Percentiles rank a stretch among this genome's conserved stretches.
Evolutionary conservation across 1,140 invertebrate species (phyloP).

Genomic region (Probaryconus sp.): DNA sequence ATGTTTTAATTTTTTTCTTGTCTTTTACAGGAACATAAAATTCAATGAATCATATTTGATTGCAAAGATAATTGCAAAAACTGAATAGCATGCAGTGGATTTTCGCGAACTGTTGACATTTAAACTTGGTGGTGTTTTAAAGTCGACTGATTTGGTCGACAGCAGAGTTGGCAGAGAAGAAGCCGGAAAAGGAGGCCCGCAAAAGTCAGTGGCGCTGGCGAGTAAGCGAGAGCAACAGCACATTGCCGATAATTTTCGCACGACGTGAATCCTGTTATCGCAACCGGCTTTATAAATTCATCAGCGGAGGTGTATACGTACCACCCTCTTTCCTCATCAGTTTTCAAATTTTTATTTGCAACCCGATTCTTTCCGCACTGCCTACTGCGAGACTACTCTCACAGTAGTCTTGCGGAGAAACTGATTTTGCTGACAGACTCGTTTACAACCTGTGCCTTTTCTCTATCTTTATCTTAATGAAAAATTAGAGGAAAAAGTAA

Average conservation of each 20-base stretch:
- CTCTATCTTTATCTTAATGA: no score
- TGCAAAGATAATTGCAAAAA: no score
- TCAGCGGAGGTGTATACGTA: conserved; percentile 23
- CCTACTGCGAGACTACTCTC: conserved; percentile 14
- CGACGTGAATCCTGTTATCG: conserved; percentile 49
- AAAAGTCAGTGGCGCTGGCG: conserved; percentile 5
- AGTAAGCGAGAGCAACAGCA: conserved; percentile 10
- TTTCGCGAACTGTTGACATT: no score
- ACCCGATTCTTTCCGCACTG: conserved; percentile 21
- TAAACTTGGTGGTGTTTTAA: conserved; percentile 26
- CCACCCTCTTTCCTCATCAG: conserved; percentile 12
- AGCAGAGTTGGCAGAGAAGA: conserved; percentile 24
- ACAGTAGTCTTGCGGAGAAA: neutral
- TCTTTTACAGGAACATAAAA: no score
- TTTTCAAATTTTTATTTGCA: conserved; percentile 24
- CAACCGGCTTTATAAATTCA: conserved; percentile 41
- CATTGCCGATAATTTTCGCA: conserved; percentile 19
- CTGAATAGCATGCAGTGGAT: no score
- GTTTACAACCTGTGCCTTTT: neutral
- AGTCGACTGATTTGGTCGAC: conserved; percentile 52
- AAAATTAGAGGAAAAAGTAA: no score
- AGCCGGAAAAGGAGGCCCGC: conserved; percentile 27
- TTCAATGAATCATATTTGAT: no score
- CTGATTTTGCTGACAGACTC: neutral
- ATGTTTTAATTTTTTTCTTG: no score